Conservation (phyloP, 1,140 invertebrate genomes). For the Hesperophylax magnus region DNA sequence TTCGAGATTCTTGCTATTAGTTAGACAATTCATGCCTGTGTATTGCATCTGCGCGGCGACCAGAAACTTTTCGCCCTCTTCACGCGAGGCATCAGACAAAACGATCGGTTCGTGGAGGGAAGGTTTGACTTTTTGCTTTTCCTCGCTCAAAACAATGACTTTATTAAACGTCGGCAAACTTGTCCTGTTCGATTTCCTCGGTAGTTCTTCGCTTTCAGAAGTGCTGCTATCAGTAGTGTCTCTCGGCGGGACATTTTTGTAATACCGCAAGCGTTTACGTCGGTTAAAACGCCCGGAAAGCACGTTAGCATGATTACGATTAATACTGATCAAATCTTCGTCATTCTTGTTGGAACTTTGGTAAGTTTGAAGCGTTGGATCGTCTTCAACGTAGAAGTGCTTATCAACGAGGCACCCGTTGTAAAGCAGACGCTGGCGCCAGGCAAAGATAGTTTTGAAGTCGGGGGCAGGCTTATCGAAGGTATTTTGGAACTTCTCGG, state of each 20-base stretch:
- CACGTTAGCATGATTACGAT: background rate
- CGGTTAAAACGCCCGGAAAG: background rate
- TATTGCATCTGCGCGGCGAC: no score
- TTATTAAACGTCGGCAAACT: background rate
- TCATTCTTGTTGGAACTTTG: no score
- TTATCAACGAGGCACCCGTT: conserved; percentile 67
- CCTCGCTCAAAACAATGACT: background rate
- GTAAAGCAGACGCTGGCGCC: conserved; percentile 65
- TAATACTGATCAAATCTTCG: no score
- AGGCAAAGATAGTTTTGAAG: conserved; percentile 68
- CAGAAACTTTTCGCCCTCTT: no score
- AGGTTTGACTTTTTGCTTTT: conserved; percentile 4
- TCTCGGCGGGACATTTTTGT: background rate
- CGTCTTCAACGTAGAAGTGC: conserved; percentile 55
- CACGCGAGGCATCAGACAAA: background rate
- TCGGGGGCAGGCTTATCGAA: conserved; percentile 69
- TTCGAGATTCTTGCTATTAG: no score
- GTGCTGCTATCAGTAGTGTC: conserved; percentile 26
- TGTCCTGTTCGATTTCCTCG: background rate
- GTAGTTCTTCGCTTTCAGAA: background rate
- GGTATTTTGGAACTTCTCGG: conserved; percentile 64
- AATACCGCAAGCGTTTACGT: conserved; percentile 11
- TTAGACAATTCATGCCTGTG: no score
- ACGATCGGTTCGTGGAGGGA: background rate
- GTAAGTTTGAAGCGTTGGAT: background rate